Conservation (phyloP, 2,797 vertebrate genomes). For the Phoeniculus purpureus region DNA sequence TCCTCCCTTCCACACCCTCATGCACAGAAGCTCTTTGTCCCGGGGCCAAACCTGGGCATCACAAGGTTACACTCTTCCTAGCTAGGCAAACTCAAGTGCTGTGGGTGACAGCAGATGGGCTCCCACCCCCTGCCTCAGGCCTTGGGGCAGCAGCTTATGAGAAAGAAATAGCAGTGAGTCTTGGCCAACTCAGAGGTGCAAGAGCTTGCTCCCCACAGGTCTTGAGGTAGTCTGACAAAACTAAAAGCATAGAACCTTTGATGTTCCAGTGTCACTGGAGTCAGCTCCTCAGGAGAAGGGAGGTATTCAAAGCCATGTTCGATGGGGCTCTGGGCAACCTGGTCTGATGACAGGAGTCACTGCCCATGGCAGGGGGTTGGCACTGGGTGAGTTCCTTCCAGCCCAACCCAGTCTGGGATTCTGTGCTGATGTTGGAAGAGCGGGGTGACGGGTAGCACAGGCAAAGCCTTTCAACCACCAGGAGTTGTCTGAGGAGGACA, state of each 20-base stretch:
- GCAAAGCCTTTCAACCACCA: not conserved
- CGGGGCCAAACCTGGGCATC: not conserved
- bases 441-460: no score
- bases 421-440: not conserved
- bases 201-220: not conserved
- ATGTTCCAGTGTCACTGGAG: not conserved
- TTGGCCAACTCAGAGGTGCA: not conserved
- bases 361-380: no score
- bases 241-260: rapidly evolving
- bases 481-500: not conserved
- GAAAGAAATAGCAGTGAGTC: not conserved
- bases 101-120: rapidly evolving
- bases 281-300: not conserved
- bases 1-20: rapidly evolving
- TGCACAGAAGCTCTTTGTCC: not conserved
- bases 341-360: no score
- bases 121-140: not conserved
- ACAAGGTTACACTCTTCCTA: not conserved
- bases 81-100: not conserved
- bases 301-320: no score
- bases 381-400: no score
- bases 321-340: no score
- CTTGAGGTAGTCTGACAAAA: not conserved
- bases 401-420: no score
- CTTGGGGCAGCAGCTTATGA: not conserved